phyloP scores from a whole-genome alignment of 1,140 invertebrate species.

The Mactra quadrangularis region DNA sequence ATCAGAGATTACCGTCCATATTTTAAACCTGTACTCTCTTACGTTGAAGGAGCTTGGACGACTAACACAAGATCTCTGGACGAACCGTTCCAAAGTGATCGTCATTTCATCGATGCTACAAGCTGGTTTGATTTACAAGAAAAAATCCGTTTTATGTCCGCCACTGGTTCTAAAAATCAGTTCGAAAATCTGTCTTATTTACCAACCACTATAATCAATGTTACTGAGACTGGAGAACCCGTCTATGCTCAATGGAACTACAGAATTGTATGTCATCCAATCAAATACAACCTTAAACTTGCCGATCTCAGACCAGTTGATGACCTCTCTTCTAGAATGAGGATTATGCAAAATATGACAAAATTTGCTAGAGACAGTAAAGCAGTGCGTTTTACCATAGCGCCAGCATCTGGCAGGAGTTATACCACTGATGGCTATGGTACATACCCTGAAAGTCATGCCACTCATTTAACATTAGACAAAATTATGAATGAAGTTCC shows the following conservation, averaged over 20 bases:
- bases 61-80: constrained; percentile 63
- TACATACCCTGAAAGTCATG: constrained; percentile 24
- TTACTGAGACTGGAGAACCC: constrained; percentile 61
- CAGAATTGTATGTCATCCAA: constrained; percentile 77
- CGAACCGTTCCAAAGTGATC: constrained; percentile 71
- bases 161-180: constrained; percentile 69
- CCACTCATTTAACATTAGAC: constrained; percentile 67
- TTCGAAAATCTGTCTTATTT: constrained; percentile 73
- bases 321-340: constrained; percentile 68
- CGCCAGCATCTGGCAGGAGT: neutral
- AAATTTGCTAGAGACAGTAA: constrained; percentile 41
- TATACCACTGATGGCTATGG: constrained; percentile 57
- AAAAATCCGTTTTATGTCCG: constrained; percentile 70
- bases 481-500: constrained; percentile 76
- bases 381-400: constrained; percentile 64
- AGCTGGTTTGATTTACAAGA: constrained; percentile 69
- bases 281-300: constrained; percentile 62
- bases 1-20: constrained; percentile 72
- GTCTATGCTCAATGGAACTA: constrained; percentile 78
- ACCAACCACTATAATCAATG: constrained; percentile 66
- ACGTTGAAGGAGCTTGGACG: constrained; percentile 79
- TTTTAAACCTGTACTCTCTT: constrained; percentile 79
- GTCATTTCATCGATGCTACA: constrained; percentile 69
- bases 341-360: constrained; percentile 14
- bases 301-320: constrained; percentile 68